phyloP scores from a whole-genome alignment of 2,113 vertebrate species.

The Colistium nudipinnis region DNA sequence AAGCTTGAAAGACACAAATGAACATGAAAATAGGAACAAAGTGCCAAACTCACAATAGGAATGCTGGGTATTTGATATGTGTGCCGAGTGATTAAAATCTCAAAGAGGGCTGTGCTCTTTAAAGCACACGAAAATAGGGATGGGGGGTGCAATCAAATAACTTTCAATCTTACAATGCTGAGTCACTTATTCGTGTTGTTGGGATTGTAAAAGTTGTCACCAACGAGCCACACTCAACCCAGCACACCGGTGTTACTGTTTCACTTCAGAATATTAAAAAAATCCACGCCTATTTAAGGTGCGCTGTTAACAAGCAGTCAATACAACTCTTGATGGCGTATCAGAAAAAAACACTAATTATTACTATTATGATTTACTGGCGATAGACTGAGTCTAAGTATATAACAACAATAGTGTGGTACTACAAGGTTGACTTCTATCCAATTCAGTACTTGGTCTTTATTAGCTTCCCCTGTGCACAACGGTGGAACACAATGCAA shows the following conservation, averaged over 20 bases:
- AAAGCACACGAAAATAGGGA: background rate
- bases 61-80: slow-evolving; percentile 27
- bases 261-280: slow-evolving; percentile 1
- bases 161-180: background rate
- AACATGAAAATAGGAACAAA: slow-evolving; percentile 64
- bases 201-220: slow-evolving; percentile 19
- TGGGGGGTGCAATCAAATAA: background rate
- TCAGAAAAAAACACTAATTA: background rate
- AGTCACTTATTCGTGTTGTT: background rate
- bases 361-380: background rate
- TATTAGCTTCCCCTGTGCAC: background rate
- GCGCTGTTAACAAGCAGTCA: slow-evolving; percentile 9
- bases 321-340: background rate
- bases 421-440: slow-evolving; percentile 13
- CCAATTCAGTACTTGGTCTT: background rate
- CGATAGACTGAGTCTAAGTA: background rate
- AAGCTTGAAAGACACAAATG: slow-evolving; percentile 77
- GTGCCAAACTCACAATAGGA: slow-evolving; percentile 51
- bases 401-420: background rate
- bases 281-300: background rate
- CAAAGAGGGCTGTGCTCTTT: slow-evolving; percentile 11
- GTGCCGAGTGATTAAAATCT: slow-evolving; percentile 46
- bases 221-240: slow-evolving; percentile 7
- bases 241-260: slow-evolving; percentile 48
- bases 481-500: background rate